Base-by-base conservation (phyloP, 2,888 invertebrate species). In the Augiades crinisus region DNA sequence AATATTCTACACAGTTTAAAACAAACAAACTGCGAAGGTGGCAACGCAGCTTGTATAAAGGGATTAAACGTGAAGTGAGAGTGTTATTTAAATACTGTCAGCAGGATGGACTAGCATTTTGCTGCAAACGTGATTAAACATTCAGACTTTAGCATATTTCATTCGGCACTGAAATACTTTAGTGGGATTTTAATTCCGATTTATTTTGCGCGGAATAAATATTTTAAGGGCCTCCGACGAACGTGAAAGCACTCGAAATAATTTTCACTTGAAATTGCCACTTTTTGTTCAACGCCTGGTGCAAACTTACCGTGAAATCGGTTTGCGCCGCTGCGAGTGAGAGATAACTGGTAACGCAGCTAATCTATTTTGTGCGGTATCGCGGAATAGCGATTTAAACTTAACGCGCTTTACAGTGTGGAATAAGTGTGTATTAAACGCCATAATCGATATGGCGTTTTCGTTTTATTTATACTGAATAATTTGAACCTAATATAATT, bases 271-370 rank as follows among this genome's bases (percentile, higher is more conserved):
- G 14, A 47, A 47, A 47, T 22, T 33, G 49, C 22, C 40, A 47
- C 49, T 49, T 41, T 49, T 49, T 49, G 47, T 47, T 19, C 16
- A 34, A 33, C 40, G 47, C 40, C 16, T 13, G 49, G 24, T 41
- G 24, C 10, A 40, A 49, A 49, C 40, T 41, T 49, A 49, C 33
- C 49, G 41, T 49, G 49, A 41, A 49, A 49, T 49, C 49, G 49
- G 49, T 38, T 47, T 27, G 33, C 49, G 41, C 33, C 21, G 19
- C 41, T 41, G 49, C 17, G n/a, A 6, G 16, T 7, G 33, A 12
- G 41, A 49, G 41, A 41, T 49, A 49, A 14, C 49, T 24, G 41
- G 37, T 27, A 40, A 38, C 38, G 22, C 19, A 34, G 41, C 49
- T 49, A 49, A 49, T 49, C 41, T 41, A 41, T 24, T 40, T 47